These are phyloP conservation scores for Brachypalpus laphriformis DNA, from an alignment of 2,888 invertebrate genomes.

Conservation along the genomic window DNA sequence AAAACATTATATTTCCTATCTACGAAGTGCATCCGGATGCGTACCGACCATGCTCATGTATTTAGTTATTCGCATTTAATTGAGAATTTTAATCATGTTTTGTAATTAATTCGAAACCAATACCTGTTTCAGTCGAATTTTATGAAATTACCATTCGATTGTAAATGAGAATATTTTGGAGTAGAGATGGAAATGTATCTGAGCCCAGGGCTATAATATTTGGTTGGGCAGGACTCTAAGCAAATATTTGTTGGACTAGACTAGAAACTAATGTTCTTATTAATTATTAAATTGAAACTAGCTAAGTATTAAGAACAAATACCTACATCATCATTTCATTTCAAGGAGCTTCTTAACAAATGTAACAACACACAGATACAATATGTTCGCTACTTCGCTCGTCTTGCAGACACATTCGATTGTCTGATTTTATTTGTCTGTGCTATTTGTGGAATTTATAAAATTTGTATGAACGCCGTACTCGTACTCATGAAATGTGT, in stretches of 20 bases:
- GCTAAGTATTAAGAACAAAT: neutral
- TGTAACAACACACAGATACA: constrained; percentile 3
- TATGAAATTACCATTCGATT: constrained; percentile 16
- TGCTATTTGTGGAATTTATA: constrained; percentile 20
- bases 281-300: neutral
- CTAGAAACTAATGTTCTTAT: too few species aligned
- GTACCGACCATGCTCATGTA: neutral
- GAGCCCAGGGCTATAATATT: too few species aligned
- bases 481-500: constrained; percentile 17
- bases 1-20: neutral
- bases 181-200: neutral
- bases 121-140: constrained; percentile 27
- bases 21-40: neutral
- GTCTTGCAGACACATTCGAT: constrained; percentile 6
- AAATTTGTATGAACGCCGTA: constrained; percentile 2
- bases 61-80: constrained; percentile 34
- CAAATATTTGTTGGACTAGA: too few species aligned
- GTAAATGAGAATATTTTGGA: neutral
- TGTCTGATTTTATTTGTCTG: constrained; percentile 42
- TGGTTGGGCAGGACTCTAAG: too few species aligned
- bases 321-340: neutral
- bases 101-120: constrained; percentile 37
- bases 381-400: neutral
- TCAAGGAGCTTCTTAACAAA: constrained; percentile 2
- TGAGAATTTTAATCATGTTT: constrained; percentile 54